These are phyloP conservation scores for Hypolimnas misippus DNA, from an alignment of 2,888 invertebrate genomes.

Conservation along the genomic window DNA sequence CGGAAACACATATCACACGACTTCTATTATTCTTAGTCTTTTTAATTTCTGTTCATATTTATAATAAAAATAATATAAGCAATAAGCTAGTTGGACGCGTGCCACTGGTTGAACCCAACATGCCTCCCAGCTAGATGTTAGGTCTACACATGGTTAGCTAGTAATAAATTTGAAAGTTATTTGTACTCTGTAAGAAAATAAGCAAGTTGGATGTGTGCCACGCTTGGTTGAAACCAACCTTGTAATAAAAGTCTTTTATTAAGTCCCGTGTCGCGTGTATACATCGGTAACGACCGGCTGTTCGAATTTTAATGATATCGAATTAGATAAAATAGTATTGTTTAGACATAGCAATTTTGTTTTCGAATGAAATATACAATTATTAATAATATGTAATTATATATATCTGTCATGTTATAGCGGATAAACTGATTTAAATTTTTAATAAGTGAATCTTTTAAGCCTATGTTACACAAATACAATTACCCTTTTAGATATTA, in stretches of 20 bases:
- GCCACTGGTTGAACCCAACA: constrained; percentile 2
- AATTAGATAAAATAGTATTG: background rate
- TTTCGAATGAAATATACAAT: too few relatives aligned
- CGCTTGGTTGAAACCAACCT: background rate
- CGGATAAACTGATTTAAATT: too few relatives aligned
- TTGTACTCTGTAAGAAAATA: constrained; percentile 14
- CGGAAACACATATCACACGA: too few relatives aligned
- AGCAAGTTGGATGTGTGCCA: constrained; percentile 13
- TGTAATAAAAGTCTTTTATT: background rate
- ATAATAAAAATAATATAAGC: constrained; percentile 3
- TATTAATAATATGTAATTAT: too few relatives aligned
- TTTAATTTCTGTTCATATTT: background rate
- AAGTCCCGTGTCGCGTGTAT: background rate
- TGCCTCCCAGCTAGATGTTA: constrained; percentile 2
- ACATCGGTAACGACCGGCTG: background rate
- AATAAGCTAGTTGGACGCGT: constrained; percentile 4
- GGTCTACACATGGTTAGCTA: constrained; percentile 9
- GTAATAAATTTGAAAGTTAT: constrained; percentile 13
- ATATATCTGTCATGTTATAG: too few relatives aligned
- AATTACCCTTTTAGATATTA: too few relatives aligned
- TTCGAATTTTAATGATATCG: constrained; percentile 3
- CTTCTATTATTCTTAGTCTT: background rate
- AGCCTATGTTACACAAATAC: too few relatives aligned
- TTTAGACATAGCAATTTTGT: background rate
- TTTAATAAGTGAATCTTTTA: too few relatives aligned